Percentiles rank a stretch among this genome's conserved stretches.
Evolutionary conservation across 2,113 vertebrate species (phyloP).

Genomic region (Takifugu bimaculatus): DNA sequence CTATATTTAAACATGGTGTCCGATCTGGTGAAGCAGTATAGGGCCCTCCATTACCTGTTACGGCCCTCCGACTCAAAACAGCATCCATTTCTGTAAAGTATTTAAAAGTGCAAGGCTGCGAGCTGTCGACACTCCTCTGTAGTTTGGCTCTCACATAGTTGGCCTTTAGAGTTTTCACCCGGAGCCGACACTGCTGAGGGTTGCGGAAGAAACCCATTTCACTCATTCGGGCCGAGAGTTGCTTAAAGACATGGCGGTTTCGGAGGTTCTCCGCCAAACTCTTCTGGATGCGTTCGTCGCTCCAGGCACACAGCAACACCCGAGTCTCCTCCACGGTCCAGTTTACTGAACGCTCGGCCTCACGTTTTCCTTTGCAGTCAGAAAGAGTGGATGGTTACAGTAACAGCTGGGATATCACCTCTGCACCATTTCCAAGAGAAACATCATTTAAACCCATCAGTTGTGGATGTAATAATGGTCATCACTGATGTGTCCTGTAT

Average conservation of each 20-base stretch:
- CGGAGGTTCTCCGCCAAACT: conserved; percentile 61
- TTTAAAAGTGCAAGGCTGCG: conserved; percentile 48
- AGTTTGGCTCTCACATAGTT: conserved; percentile 60
- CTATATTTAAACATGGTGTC: not conserved
- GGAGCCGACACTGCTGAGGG: conserved; percentile 58
- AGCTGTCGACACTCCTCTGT: conserved; percentile 35
- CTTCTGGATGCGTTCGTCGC: conserved; percentile 62
- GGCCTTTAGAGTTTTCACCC: conserved; percentile 65
- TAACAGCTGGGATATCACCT: too few relatives aligned
- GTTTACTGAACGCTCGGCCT: conserved; percentile 62
- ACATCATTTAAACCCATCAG: too few relatives aligned
- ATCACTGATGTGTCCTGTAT: too few relatives aligned
- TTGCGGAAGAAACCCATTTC: conserved; percentile 60
- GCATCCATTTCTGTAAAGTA: conserved; percentile 65
- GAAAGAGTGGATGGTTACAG: not conserved
- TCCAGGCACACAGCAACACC: conserved; percentile 65
- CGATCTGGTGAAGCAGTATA: conserved; percentile 10
- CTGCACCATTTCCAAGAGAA: too few relatives aligned
- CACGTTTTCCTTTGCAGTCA: conserved; percentile 47
- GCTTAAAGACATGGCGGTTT: conserved; percentile 65
- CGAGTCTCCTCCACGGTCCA: conserved; percentile 65
- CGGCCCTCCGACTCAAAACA: conserved; percentile 40
- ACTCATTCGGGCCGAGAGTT: conserved; percentile 59
- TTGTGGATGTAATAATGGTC: too few relatives aligned
- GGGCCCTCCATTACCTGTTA: not conserved